These are phyloP conservation scores for Brachionus calyciflorus DNA, from an alignment of 1,140 invertebrate genomes.

Conservation along the genomic window DNA sequence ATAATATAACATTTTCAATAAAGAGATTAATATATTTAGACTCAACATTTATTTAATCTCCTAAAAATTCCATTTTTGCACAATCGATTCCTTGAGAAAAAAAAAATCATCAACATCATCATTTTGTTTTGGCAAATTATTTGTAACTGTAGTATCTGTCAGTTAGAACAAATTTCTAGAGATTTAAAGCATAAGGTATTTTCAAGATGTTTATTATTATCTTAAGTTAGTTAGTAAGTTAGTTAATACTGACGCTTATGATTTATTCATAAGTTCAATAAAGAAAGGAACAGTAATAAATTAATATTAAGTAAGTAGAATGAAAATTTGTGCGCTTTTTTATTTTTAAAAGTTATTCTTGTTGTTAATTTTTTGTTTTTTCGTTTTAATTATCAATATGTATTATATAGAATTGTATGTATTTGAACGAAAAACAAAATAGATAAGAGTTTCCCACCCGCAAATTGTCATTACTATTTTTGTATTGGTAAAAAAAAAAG, in stretches of 20 bases:
- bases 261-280: background rate
- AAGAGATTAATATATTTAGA: too few relatives aligned
- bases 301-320: slow-evolving; percentile 28
- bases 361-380: background rate
- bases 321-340: background rate
- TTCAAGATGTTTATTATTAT: slow-evolving; percentile 36
- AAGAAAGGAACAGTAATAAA: background rate
- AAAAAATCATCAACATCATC: too few relatives aligned
- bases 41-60: too few relatives aligned
- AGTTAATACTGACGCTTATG: slow-evolving; percentile 21
- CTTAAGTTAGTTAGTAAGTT: background rate
- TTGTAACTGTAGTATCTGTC: background rate
- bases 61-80: too few relatives aligned
- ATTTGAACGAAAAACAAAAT: too few relatives aligned
- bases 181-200: slow-evolving; percentile 13
- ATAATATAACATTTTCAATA: too few relatives aligned
- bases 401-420: background rate
- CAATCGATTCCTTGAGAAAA: too few relatives aligned
- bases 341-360: background rate
- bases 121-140: background rate
- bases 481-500: background rate
- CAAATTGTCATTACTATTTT: slow-evolving; percentile 28
- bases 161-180: too few relatives aligned
- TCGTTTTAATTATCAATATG: background rate
- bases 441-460: slow-evolving; percentile 45